A percentile compares a stretch with the other conserved stretches of the same genome.
phyloP scores from a whole-genome alignment of 2,888 invertebrate genomes.

The Girardia tigrina region DNA sequence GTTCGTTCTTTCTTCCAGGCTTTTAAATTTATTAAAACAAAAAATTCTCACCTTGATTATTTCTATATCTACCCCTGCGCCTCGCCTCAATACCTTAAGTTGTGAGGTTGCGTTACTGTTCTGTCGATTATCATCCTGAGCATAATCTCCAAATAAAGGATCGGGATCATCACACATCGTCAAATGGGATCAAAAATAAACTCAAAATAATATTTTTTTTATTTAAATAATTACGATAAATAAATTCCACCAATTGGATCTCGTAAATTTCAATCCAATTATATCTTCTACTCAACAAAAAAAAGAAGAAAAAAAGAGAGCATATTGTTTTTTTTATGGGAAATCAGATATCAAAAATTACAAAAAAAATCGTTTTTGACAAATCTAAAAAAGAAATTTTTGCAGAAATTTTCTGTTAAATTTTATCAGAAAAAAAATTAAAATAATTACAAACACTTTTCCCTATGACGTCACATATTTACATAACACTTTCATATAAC shows the following conservation, averaged over 20 bases:
- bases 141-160: constrained; percentile 17
- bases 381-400: too few relatives aligned
- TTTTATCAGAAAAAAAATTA: too few relatives aligned
- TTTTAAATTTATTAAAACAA: not conserved
- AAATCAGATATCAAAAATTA: not conserved
- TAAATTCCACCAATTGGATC: not conserved
- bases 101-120: not conserved
- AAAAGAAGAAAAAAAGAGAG: not conserved
- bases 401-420: too few relatives aligned
- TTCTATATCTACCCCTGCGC: not conserved
- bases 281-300: not conserved
- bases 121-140: not conserved
- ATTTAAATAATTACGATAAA: not conserved
- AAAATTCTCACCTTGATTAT: not conserved
- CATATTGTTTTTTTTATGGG: not conserved
- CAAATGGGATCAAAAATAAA: not conserved
- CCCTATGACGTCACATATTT: too few relatives aligned
- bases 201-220: not conserved
- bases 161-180: not conserved
- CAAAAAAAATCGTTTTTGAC: too few relatives aligned
- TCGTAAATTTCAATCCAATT: not conserved
- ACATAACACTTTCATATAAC: too few relatives aligned
- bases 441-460: too few relatives aligned
- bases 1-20: not conserved
- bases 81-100: not conserved